Evolutionary conservation across 2,888 invertebrate genomes (phyloP).

Genomic region (Pollenia griseotomentosa): DNA sequence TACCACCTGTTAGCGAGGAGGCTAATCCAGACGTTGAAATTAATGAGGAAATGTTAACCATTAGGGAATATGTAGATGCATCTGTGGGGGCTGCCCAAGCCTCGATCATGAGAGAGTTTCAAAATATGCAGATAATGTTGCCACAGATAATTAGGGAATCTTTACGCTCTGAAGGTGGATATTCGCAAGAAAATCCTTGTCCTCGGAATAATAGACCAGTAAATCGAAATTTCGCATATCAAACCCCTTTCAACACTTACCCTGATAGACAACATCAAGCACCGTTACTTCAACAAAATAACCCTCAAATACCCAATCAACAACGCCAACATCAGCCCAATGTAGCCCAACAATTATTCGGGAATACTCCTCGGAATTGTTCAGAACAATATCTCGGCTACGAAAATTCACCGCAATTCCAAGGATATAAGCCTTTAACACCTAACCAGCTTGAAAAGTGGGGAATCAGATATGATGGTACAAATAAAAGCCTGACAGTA

Average conservation of each 20-base stretch:
- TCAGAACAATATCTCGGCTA: background rate
- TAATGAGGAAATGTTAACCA: too few species aligned
- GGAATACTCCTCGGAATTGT: background rate
- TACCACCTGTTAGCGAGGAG: too few species aligned
- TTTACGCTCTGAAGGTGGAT: too few species aligned
- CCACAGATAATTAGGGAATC: too few species aligned
- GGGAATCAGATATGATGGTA: conserved; percentile 14
- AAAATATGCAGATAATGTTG: too few species aligned
- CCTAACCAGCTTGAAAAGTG: conserved; percentile 14
- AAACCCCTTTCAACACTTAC: background rate
- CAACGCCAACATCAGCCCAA: background rate
- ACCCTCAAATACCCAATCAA: background rate
- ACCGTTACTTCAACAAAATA: background rate
- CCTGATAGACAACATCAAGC: background rate
- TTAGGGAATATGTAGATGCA: too few species aligned
- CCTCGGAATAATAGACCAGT: too few species aligned
- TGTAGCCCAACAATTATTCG: background rate
- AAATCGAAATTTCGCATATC: background rate
- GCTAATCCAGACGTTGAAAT: too few species aligned
- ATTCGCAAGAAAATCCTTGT: too few species aligned
- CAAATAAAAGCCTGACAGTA: background rate
- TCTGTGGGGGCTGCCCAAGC: too few species aligned
- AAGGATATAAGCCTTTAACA: background rate
- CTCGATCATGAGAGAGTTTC: too few species aligned
- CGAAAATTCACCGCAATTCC: background rate